Conservation (phyloP, 2,797 vertebrate species). For the Chaetodon trifasciatus region DNA sequence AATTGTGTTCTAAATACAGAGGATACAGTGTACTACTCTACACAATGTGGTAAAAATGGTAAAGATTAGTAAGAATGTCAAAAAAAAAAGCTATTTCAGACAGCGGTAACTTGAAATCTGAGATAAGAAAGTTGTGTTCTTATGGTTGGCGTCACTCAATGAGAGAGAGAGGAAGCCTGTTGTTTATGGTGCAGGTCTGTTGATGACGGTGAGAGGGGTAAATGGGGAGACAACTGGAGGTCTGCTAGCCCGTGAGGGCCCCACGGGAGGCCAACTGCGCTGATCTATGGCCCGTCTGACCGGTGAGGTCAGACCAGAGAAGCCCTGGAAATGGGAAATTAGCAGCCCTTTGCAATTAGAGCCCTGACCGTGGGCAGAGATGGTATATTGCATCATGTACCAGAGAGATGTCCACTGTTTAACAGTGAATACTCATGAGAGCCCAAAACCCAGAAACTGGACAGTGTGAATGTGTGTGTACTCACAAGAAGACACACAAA, state of each 20-base stretch:
- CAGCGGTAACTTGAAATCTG: slow-evolving; percentile 52
- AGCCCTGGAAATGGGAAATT: slow-evolving; percentile 93
- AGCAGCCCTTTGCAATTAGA: slow-evolving; percentile 91
- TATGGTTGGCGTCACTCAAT: slow-evolving; percentile 70
- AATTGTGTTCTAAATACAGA: slow-evolving; percentile 8
- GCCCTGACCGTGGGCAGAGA: slow-evolving; percentile 77
- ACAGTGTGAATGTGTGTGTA: background rate
- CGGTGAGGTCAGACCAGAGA: slow-evolving; percentile 87
- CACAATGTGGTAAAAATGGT: slow-evolving; percentile 21
- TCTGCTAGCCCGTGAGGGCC: slow-evolving; percentile 86
- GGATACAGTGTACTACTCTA: slow-evolving; percentile 8
- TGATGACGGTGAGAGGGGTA: slow-evolving; percentile 89
- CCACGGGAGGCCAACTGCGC: slow-evolving; percentile 76
- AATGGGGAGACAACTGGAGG: slow-evolving; percentile 85
- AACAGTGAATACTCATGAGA: slow-evolving; percentile 35
- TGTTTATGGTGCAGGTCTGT: slow-evolving; percentile 92
- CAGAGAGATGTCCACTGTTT: slow-evolving; percentile 42
- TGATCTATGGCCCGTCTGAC: slow-evolving; percentile 83
- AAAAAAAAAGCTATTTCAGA: slow-evolving; percentile 13
- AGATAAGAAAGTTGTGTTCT: slow-evolving; percentile 50
- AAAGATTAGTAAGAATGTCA: slow-evolving; percentile 8
- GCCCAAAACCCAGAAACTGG: slow-evolving; percentile 6
- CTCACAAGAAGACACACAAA: slow-evolving; percentile 38
- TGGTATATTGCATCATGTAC: slow-evolving; percentile 50
- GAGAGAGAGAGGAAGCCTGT: slow-evolving; percentile 87